Conservation (phyloP, 2,113 vertebrate species). For the Pachyramphus minor region DNA sequence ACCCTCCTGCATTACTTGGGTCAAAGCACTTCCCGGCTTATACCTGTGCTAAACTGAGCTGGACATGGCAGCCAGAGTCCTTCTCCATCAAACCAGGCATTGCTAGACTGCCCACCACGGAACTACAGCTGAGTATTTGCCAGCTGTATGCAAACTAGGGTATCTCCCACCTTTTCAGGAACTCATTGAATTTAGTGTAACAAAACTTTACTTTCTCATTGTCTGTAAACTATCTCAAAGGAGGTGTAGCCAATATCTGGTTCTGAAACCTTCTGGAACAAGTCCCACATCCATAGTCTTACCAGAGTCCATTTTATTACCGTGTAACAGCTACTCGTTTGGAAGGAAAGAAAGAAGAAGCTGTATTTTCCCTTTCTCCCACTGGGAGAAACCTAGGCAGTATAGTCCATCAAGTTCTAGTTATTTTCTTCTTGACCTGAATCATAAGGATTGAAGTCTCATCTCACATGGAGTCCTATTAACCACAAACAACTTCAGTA, state of each 20-base stretch:
- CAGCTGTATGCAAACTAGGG: neutral
- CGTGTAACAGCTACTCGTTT: neutral
- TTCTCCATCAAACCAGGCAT: neutral
- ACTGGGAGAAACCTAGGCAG: neutral
- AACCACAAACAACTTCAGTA: neutral
- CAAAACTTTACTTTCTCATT: neutral
- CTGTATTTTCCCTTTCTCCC: neutral
- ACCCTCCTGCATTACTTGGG: neutral
- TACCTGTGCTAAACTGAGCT: neutral
- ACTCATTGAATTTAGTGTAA: neutral
- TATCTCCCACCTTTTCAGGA: neutral
- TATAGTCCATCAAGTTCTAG: neutral
- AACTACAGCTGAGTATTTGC: neutral
- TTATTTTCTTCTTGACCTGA: neutral
- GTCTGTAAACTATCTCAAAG: neutral
- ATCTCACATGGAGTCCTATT: neutral
- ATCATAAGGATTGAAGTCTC: neutral
- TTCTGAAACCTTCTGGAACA: neutral
- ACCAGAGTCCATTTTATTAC: neutral
- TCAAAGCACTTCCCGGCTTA: neutral
- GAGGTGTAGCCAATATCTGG: neutral
- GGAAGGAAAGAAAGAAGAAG: neutral
- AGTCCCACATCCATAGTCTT: neutral
- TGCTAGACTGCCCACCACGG: fast-evolving
- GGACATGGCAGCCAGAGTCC: neutral